Conservation (phyloP, 2,888 invertebrate genomes). For the Ophion slaviceki region DNA sequence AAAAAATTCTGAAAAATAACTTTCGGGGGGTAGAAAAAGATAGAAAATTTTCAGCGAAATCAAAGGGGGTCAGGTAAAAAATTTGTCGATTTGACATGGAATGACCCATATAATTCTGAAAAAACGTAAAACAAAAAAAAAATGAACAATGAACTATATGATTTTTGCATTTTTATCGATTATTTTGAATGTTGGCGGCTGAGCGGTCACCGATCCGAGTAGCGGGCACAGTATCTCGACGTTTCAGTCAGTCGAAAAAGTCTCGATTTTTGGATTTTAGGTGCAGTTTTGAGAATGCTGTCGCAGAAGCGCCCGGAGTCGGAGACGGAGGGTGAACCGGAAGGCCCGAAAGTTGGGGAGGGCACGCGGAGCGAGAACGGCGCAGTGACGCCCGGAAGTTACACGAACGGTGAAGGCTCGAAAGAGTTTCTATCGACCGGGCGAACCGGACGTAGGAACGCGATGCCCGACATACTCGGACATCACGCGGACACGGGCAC, state of each 20-base stretch:
- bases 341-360: conserved; percentile 64
- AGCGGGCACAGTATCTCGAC: background rate
- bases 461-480: conserved; percentile 93
- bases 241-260: background rate
- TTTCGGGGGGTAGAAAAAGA: too few species aligned
- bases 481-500: conserved; percentile 90
- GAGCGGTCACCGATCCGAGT: background rate
- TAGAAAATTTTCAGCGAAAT: too few species aligned
- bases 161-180: too few species aligned
- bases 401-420: conserved; percentile 85
- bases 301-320: conserved; percentile 77
- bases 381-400: conserved; percentile 78
- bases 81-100: too few species aligned
- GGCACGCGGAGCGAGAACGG: conserved; percentile 68
- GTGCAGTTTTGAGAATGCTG: conserved; percentile 79
- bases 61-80: too few species aligned
- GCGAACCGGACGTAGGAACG: conserved; percentile 94
- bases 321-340: conserved; percentile 69
- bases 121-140: too few species aligned
- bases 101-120: too few species aligned
- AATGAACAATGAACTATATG: too few species aligned
- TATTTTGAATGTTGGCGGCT: too few species aligned
- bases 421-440: conserved; percentile 94
- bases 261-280: background rate
- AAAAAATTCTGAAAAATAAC: too few species aligned